phyloP scores from a whole-genome alignment of 1,140 invertebrate species.

The Hyphantria cunea region DNA sequence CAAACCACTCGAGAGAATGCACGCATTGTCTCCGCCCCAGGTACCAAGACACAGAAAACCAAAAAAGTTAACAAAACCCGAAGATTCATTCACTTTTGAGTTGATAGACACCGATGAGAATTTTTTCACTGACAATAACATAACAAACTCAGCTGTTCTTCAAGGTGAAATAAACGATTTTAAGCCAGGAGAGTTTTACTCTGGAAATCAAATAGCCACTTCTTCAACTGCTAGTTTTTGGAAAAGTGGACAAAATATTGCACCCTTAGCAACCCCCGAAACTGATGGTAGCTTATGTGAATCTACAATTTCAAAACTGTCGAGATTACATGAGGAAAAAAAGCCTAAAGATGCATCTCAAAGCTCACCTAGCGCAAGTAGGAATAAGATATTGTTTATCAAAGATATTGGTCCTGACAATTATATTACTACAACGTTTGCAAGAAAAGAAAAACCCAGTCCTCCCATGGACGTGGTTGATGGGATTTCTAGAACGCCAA shows the following conservation, averaged over 20 bases:
- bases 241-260: conserved; percentile 66
- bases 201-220: conserved; percentile 60
- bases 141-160: conserved; percentile 64
- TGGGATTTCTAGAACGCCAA: conserved; percentile 64
- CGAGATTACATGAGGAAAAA: conserved; percentile 74
- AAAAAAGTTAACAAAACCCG: conserved; percentile 82
- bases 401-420: conserved; percentile 86
- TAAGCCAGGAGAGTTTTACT: conserved; percentile 77
- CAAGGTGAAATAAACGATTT: conserved; percentile 73
- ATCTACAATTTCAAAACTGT: conserved; percentile 74
- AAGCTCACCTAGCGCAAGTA: conserved; percentile 76
- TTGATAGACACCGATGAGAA: conserved; percentile 89
- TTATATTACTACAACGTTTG: conserved; percentile 85
- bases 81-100: conserved; percentile 90
- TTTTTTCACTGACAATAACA: conserved; percentile 77
- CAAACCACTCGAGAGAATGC: conserved; percentile 84
- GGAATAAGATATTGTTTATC: conserved; percentile 80
- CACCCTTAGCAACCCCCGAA: conserved; percentile 84
- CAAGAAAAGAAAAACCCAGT: conserved; percentile 77
- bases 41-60: conserved; percentile 84
- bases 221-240: conserved; percentile 70
- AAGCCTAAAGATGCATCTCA: conserved; percentile 73
- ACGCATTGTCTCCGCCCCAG: conserved; percentile 81
- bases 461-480: conserved; percentile 48
- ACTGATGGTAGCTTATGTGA: conserved; percentile 83